A percentile compares a stretch with the other conserved stretches of the same genome.
Conservation (phyloP, 2,797 vertebrate genomes). For the Tragopan temminckii region DNA sequence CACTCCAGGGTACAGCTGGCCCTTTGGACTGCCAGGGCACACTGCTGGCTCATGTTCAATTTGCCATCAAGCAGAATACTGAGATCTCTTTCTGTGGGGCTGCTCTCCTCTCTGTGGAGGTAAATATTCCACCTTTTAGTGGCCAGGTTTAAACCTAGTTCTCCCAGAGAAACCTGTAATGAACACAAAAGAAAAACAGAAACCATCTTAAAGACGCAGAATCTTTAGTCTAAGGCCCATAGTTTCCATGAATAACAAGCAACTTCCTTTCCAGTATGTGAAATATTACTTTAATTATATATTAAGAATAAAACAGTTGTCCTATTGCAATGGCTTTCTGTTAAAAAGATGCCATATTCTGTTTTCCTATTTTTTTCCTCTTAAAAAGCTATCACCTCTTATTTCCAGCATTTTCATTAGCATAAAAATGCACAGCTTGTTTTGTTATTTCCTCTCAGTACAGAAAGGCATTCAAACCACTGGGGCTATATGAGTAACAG, state of each 20-base stretch:
- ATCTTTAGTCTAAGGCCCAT: not conserved
- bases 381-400: not conserved
- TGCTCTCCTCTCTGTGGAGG: not conserved
- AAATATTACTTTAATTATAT: not conserved
- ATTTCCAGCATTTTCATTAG: conserved; percentile 45
- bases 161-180: not conserved
- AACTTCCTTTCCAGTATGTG: not conserved
- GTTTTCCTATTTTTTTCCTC: not conserved
- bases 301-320: not conserved
- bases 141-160: not conserved
- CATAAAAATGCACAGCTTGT: conserved; percentile 47
- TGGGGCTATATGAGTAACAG: not conserved
- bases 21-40: not conserved
- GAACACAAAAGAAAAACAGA: not conserved
- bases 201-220: not conserved
- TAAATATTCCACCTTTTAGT: not conserved
- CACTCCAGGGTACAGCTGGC: too few relatives aligned
- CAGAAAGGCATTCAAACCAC: conserved; percentile 38
- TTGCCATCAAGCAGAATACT: not conserved
- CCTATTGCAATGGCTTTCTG: not conserved
- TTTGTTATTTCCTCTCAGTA: not conserved
- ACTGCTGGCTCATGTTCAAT: not conserved
- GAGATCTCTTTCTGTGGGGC: not conserved
- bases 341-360: not conserved
- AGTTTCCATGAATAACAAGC: not conserved